phyloP scores from a whole-genome alignment of 2,888 invertebrate genomes.

The Leuctra nigra region DNA sequence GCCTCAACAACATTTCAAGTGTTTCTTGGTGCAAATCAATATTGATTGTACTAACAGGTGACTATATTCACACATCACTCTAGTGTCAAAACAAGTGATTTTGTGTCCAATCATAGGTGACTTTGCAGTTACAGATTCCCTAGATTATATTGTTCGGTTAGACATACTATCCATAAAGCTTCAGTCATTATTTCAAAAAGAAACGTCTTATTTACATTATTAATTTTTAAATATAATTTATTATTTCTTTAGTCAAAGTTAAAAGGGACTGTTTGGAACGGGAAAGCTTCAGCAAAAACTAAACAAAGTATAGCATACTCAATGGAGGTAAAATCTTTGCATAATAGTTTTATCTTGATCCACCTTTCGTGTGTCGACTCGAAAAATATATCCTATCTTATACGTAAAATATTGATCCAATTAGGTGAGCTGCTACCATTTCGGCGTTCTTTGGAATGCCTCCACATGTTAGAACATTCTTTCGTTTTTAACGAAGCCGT shows the following conservation, averaged over 20 bases:
- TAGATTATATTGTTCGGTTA: not conserved
- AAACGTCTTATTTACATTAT: not conserved
- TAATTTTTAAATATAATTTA: too few relatives aligned
- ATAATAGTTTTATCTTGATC: not conserved
- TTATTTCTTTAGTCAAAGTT: too few relatives aligned
- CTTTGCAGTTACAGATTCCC: not conserved
- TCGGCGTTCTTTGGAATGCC: constrained; percentile 6
- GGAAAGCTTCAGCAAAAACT: too few relatives aligned
- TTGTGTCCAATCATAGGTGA: not conserved
- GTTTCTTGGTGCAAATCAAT: not conserved
- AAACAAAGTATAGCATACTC: too few relatives aligned
- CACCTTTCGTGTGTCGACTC: not conserved
- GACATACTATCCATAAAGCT: not conserved
- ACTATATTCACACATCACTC: not conserved
- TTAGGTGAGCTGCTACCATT: constrained; percentile 6
- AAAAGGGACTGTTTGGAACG: too few relatives aligned
- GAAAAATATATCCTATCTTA: not conserved
- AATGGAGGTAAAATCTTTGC: not conserved
- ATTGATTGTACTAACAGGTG: not conserved
- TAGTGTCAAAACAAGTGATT: not conserved
- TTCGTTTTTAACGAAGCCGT: constrained; percentile 9
- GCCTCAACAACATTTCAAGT: not conserved
- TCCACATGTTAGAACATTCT: not conserved
- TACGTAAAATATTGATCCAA: constrained; percentile 4
- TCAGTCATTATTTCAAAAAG: not conserved